phyloP scores from a whole-genome alignment of 2,888 invertebrate genomes.

The Crocallis elinguaria region DNA sequence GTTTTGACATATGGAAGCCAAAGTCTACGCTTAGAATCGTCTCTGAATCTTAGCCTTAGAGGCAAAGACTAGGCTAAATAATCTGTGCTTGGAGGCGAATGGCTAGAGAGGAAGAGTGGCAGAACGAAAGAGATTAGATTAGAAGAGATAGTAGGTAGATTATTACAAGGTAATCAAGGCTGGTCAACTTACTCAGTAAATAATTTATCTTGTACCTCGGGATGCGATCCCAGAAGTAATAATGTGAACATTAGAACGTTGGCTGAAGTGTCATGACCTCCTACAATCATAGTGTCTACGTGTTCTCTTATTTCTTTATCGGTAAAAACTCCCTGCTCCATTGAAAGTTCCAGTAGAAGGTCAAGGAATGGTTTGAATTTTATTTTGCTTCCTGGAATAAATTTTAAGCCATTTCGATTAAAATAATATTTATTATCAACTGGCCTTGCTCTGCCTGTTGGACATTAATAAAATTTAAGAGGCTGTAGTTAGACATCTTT shows the following conservation, averaged over 20 bases:
- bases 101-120: no score
- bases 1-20: no score
- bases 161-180: background rate
- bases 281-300: slow-evolving; percentile 85
- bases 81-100: no score
- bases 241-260: slow-evolving; percentile 71
- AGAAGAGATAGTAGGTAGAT: no score
- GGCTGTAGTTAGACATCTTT: no score
- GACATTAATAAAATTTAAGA: no score
- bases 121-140: no score
- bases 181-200: slow-evolving; percentile 59
- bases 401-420: background rate
- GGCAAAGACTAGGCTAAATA: no score
- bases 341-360: slow-evolving; percentile 75
- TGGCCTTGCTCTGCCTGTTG: no score
- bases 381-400: slow-evolving; percentile 49
- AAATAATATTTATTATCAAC: no score
- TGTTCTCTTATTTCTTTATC: slow-evolving; percentile 83
- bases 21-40: no score
- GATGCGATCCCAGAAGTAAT: slow-evolving; percentile 68
- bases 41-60: no score
- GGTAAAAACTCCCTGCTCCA: slow-evolving; percentile 69
- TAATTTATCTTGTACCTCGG: slow-evolving; percentile 65
- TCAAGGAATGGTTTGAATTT: slow-evolving; percentile 83
- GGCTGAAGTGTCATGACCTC: slow-evolving; percentile 80